Evolutionary conservation across 2,888 invertebrate species (phyloP).

Genomic region (Macrosiphum euphorbiae): DNA sequence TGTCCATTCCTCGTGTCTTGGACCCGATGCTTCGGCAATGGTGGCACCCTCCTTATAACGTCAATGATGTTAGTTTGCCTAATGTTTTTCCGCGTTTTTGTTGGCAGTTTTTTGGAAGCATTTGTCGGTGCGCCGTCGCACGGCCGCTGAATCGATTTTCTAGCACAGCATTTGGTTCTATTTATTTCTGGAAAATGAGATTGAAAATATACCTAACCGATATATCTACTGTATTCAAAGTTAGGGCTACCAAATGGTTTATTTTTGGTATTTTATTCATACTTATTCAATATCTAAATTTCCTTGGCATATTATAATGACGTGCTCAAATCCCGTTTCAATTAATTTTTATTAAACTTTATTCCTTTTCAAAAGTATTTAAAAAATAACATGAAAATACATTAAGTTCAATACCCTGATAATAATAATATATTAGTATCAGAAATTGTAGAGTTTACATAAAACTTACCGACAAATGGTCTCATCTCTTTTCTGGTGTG

Average conservation of each 20-base stretch:
- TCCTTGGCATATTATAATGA: not conserved
- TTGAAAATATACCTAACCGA: not conserved
- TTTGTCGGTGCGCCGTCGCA: not conserved
- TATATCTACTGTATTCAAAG: not conserved
- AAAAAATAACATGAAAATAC: not conserved
- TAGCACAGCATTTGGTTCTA: not conserved
- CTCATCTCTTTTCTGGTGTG: conserved; percentile 26
- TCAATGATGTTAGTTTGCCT: conserved; percentile 74
- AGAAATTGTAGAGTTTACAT: not conserved
- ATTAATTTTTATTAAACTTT: not conserved
- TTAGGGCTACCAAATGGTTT: not conserved
- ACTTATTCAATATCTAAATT: not conserved
- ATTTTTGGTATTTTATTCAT: too few species aligned
- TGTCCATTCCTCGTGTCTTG: conserved; percentile 79
- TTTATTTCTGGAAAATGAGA: not conserved
- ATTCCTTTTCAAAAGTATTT: not conserved
- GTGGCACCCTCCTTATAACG: conserved; percentile 74
- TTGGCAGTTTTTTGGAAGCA: not conserved
- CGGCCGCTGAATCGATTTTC: not conserved
- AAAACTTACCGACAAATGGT: conserved; percentile 5
- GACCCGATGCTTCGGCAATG: conserved; percentile 73
- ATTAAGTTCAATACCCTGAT: not conserved
- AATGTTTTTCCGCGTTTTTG: conserved; percentile 71
- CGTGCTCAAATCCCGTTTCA: not conserved
- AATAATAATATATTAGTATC: not conserved